Evolutionary conservation across 2,888 invertebrate genomes (phyloP).

Genomic region (Spisula subtruncata): DNA sequence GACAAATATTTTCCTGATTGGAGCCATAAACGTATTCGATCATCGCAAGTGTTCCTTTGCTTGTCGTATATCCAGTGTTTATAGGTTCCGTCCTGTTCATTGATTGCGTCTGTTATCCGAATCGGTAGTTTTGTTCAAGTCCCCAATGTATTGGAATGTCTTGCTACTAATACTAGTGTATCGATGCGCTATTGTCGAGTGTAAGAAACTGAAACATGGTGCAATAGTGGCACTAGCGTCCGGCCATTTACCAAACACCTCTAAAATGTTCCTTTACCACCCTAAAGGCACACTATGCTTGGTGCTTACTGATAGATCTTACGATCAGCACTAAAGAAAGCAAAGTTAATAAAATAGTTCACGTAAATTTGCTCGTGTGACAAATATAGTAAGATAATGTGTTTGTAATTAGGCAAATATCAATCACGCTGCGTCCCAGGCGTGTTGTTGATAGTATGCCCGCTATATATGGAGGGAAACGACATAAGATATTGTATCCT

Average conservation of each 20-base stretch:
- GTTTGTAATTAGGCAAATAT: not conserved
- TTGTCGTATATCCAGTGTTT: not conserved
- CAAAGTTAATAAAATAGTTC: not conserved
- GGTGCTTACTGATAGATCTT: no score
- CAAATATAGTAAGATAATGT: not conserved
- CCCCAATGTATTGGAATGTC: slow-evolving; percentile 43
- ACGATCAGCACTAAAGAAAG: not conserved
- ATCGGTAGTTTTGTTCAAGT: slow-evolving; percentile 39
- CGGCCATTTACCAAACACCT: not conserved
- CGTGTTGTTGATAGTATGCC: no score
- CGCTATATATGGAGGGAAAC: no score
- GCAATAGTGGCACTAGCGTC: slow-evolving; percentile 17
- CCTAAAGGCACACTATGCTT: not conserved
- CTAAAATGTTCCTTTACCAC: not conserved
- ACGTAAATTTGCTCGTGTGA: not conserved
- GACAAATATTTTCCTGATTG: slow-evolving; percentile 11
- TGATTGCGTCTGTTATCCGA: slow-evolving; percentile 39
- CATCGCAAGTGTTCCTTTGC: not conserved
- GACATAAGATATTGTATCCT: no score
- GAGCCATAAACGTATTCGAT: slow-evolving; percentile 14
- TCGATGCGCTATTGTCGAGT: slow-evolving; percentile 35
- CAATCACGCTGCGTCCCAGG: not conserved
- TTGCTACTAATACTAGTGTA: slow-evolving; percentile 29
- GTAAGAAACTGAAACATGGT: slow-evolving; percentile 29
- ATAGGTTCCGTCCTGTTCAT: not conserved